Evolutionary conservation across 2,113 vertebrate species (phyloP).

Genomic region (Ia io): DNA sequence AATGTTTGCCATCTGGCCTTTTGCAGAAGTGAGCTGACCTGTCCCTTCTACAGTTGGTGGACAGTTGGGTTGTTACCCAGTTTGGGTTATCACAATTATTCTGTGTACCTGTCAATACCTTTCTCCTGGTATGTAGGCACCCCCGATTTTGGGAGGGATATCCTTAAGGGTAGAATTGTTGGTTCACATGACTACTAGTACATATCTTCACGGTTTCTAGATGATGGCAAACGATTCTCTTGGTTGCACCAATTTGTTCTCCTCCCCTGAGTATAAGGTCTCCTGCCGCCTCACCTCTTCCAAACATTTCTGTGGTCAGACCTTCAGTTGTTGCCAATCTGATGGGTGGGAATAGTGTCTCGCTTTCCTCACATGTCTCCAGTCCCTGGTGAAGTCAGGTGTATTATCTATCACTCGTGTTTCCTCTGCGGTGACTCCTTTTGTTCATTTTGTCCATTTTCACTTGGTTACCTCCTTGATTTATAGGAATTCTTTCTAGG

Average conservation of each 20-base stretch:
- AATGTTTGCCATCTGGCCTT: not conserved
- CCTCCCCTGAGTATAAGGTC: too few relatives aligned
- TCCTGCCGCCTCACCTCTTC: too few relatives aligned
- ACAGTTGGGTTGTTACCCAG: not conserved
- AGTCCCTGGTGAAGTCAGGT: not conserved
- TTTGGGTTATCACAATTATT: not conserved
- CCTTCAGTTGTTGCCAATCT: not conserved
- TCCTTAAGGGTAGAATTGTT: not conserved
- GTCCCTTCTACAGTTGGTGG: not conserved
- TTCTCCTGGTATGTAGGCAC: not conserved
- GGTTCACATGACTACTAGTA: too few relatives aligned
- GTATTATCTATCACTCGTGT: too few relatives aligned
- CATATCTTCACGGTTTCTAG: not conserved
- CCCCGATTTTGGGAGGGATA: not conserved
- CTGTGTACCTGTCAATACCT: not conserved
- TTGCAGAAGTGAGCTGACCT: not conserved
- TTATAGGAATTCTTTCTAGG: not conserved
- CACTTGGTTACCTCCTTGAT: not conserved
- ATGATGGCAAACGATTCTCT: too few relatives aligned
- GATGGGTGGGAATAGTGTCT: not conserved
- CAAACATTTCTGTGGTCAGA: not conserved
- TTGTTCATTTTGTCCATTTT: not conserved
- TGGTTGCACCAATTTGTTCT: accelerated
- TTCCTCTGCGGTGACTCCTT: not conserved
- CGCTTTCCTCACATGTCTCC: not conserved